These are phyloP conservation scores for Silurus lanzhouensis DNA, from an alignment of 2,797 vertebrate genomes.

Conservation along the genomic window DNA sequence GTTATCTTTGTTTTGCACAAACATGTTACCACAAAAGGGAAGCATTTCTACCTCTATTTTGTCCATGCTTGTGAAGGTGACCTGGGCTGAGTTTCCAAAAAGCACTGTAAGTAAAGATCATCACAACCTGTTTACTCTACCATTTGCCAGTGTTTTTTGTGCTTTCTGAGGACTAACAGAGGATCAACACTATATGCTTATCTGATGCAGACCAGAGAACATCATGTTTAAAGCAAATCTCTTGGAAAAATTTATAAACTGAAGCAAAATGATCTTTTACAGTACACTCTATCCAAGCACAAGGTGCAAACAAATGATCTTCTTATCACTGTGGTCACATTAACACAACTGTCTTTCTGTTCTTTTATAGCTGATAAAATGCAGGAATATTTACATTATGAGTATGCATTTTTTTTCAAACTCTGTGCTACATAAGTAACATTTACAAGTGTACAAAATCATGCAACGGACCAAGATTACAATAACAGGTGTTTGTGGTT, in stretches of 20 bases:
- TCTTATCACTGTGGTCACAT: not conserved
- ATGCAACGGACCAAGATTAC: conserved; percentile 62
- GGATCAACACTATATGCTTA: not conserved
- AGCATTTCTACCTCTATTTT: not conserved
- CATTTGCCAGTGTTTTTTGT: not conserved
- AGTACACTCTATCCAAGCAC: not conserved
- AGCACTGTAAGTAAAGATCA: not conserved
- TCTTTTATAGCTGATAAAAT: conserved; percentile 3
- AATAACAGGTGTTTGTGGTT: not conserved
- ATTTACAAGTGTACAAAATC: conserved; percentile 73
- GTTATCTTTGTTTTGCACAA: not conserved
- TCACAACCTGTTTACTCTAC: not conserved
- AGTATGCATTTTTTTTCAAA: not conserved
- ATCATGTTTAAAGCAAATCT: not conserved
- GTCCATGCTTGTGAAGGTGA: not conserved
- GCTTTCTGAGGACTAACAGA: not conserved
- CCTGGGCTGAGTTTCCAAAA: conserved; percentile 6
- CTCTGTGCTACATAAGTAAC: conserved; percentile 72
- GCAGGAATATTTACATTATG: conserved; percentile 61
- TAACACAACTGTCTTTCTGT: not conserved
- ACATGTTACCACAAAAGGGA: not conserved
- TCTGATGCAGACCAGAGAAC: not conserved
- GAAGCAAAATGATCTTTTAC: not conserved
- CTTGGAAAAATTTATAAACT: not conserved
- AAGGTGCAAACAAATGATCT: not conserved